Base-by-base conservation (phyloP, 2,888 invertebrate genomes). In the Drosophila atripex region DNA sequence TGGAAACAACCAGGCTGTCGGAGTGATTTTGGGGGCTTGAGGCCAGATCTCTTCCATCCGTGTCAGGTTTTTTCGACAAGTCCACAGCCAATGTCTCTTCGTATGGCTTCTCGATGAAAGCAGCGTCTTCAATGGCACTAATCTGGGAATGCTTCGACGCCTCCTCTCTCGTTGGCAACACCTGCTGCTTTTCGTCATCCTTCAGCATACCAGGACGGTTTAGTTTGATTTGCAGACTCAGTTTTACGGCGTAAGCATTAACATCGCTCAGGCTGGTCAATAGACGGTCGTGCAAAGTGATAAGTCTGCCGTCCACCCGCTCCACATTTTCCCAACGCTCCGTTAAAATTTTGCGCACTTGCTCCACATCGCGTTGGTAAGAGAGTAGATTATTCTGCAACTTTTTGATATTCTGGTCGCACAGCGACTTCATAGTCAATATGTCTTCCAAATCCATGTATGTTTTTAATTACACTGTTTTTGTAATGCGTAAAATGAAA, bases 211-310 rank as follows among this genome's bases (percentile, higher is more conserved):
- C 28, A 28, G 28, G 28, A 9, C 56, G 46, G n/a, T 78, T 78
- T 0, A 86, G 28, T 14, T 73, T 58, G 1, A 88, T 68, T 8
- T 66, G 69, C 23, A 78, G 50, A 52, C 75, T 85, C 11, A 86
- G 53, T 45, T 77, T 78, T 1, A 75, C 79, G 1, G 73, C 39
- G 21, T 59, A 18, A 8, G 75, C 65, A 25, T 86, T 88, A 0
- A 88, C 50, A 1, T 53, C 43, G 46, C 47, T 82, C 1, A 82
- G 47, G 12, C 72, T 73, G 28, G 56, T 60, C 28, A 88, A 51
- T 0, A 88, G 47, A 0, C 32, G 21, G 21, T 86, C 63, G 50
- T 82, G 68, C 1, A 71, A 9, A 0, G 64, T 53, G 14, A 76
- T 59, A 0, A 75, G 45, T 1, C 54, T 50, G 4, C 45, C 28